These are phyloP conservation scores for Lottia gigantea DNA, from an alignment of 2,888 invertebrate species.

Conservation along the genomic window DNA sequence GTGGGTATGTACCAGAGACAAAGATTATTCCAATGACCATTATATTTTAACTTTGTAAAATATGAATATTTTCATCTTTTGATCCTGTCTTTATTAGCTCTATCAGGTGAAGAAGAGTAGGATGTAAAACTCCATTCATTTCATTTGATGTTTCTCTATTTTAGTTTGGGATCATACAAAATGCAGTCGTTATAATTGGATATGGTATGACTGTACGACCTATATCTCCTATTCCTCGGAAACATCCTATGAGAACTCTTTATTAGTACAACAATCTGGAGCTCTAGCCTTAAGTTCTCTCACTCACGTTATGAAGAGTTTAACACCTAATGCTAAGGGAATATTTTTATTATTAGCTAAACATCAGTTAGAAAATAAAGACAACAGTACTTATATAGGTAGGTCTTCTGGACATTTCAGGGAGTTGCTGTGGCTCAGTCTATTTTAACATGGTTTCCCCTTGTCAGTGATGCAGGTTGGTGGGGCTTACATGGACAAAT, in stretches of 20 bases:
- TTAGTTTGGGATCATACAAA: slow-evolving; percentile 91
- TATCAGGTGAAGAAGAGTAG: too few relatives aligned
- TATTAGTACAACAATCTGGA: slow-evolving; percentile 81
- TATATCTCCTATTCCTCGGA: slow-evolving; percentile 85
- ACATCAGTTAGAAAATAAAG: slow-evolving; percentile 82
- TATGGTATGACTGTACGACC: slow-evolving; percentile 91
- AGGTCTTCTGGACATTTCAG: slow-evolving; percentile 34
- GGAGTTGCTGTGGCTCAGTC: too few relatives aligned
- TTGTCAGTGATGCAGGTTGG: too few relatives aligned
- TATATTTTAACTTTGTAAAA: too few relatives aligned
- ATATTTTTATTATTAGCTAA: slow-evolving; percentile 82
- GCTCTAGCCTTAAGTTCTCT: slow-evolving; percentile 80
- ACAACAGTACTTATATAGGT: slow-evolving; percentile 82
- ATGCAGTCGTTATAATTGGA: slow-evolving; percentile 85
- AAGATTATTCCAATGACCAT: too few relatives aligned
- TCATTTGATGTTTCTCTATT: slow-evolving; percentile 35
- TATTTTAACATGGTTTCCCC: too few relatives aligned
- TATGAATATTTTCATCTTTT: too few relatives aligned
- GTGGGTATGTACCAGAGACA: too few relatives aligned
- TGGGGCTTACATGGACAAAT: not conserved
- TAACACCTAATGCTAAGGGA: slow-evolving; percentile 83
- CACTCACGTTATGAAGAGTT: slow-evolving; percentile 87
- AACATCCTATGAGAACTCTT: slow-evolving; percentile 76
- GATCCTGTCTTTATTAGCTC: too few relatives aligned
- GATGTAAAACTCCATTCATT: too few relatives aligned